Evolutionary conservation across 2,888 invertebrate genomes (phyloP), one percentile per base, ranked within the genome.

Genomic region (Adelognathus sp.): DNA sequence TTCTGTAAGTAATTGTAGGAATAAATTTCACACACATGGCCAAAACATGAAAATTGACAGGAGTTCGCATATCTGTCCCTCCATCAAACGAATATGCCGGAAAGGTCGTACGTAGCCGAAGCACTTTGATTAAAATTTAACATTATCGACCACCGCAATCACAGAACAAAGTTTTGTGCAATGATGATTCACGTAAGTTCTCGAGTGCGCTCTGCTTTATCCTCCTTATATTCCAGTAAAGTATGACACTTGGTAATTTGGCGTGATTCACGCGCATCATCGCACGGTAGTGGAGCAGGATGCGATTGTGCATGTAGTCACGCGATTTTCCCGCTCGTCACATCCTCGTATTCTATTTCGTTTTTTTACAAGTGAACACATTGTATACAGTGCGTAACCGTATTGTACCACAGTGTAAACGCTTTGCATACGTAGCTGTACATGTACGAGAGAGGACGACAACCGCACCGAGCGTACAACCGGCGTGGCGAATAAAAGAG

Each of bases 401-500:
- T 41, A 64, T 18, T 36, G 36, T 31, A 24, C n/a, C 6, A 5
- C 11, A 2, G 21, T 24, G 21, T 39, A 44, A 66, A 41, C 44
- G 31, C 39, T 72, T 72, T 52, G 72, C 61, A 27, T 52, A 60
- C 33, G 44, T 21, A 29, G 21, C 33, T 50, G 24, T 0, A 21
- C 14, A 54, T 18, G 58, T 54, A 44, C 31, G 36, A 60, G 18
- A 61, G 31, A 36, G 27, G 41, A 29, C 21, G 39, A 54, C 67
- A 61, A 31, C 29, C 9, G 46, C 67, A 63, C 44, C 3, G 52
- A 61, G 70, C 64, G 63, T 64, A 69, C 58, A 73, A 78, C 73
- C 73, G 73, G 73, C 58, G 46, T 63, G 18, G 29, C 60, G 64
- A 79, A 79, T 74, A 61, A 79, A 78, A 79, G 78, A 64, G 72